phyloP scores from a whole-genome alignment of 2,888 invertebrate species.

The Fragum whitleyi region DNA sequence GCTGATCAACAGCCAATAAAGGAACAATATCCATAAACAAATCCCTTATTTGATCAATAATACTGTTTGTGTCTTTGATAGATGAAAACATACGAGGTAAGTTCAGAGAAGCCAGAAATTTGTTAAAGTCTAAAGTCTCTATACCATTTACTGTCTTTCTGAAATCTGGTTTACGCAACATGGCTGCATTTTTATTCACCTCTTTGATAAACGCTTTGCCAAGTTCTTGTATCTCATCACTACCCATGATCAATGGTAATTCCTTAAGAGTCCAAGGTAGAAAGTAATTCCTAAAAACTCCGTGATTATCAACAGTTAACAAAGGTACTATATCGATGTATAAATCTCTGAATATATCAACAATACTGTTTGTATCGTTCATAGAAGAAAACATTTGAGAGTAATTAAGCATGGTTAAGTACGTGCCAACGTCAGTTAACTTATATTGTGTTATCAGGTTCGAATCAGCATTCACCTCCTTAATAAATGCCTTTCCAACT shows the following conservation, averaged over 20 bases:
- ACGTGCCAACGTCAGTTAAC: neutral
- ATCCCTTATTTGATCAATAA: neutral
- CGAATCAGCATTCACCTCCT: slow-evolving; percentile 10
- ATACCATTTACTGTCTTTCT: neutral
- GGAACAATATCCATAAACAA: neutral
- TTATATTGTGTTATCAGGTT: neutral
- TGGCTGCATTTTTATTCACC: neutral
- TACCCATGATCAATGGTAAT: slow-evolving; percentile 32
- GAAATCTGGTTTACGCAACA: neutral
- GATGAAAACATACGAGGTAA: neutral
- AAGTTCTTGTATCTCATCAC: slow-evolving; percentile 25
- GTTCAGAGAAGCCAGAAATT: slow-evolving; percentile 7
- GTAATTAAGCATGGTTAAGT: neutral
- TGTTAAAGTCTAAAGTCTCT: neutral
- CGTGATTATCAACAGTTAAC: neutral
- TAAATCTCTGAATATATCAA: no score
- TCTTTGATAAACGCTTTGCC: slow-evolving; percentile 12
- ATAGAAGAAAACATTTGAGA: neutral
- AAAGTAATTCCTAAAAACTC: neutral
- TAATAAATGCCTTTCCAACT: slow-evolving; percentile 14
- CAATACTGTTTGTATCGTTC: neutral
- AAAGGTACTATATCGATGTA: neutral
- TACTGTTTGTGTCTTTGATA: neutral
- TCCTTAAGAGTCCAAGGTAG: slow-evolving; percentile 29
- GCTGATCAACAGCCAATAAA: neutral